phyloP scores from a whole-genome alignment of 2,113 vertebrate species.

The Semnopithecus entellus region DNA sequence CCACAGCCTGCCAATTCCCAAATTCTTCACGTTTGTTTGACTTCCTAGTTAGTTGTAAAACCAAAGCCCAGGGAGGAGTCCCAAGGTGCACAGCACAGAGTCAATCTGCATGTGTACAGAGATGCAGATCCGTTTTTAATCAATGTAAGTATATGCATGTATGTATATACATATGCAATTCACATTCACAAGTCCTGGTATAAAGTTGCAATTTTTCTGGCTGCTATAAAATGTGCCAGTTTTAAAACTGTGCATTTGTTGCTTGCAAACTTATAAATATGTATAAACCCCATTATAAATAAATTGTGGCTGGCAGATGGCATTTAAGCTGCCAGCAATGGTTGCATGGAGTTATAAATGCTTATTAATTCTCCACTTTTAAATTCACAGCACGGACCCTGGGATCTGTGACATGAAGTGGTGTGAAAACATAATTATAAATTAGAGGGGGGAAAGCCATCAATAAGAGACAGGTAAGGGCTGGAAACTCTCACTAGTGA shows the following conservation, averaged over 20 bases:
- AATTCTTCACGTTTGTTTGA: not conserved
- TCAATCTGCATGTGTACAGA: not conserved
- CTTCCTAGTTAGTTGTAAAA: not conserved
- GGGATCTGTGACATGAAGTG: not conserved
- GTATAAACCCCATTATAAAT: slow-evolving; percentile 74
- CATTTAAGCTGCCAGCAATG: slow-evolving; percentile 62
- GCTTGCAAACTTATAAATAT: slow-evolving; percentile 76
- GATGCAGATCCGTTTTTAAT: not conserved
- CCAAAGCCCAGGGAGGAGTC: not conserved
- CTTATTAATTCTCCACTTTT: slow-evolving; percentile 57
- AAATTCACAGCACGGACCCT: not conserved
- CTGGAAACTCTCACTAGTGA: not conserved
- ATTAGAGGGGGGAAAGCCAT: not conserved
- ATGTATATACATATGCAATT: not conserved
- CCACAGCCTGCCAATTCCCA: not conserved
- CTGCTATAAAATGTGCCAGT: slow-evolving; percentile 63
- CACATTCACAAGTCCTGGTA: slow-evolving; percentile 41
- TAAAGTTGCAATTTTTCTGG: slow-evolving; percentile 59
- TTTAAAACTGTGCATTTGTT: slow-evolving; percentile 70
- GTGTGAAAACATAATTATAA: not conserved
- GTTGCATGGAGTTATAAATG: slow-evolving; percentile 5
- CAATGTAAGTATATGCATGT: not conserved
- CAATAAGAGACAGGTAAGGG: not conserved
- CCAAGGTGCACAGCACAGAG: too few species aligned
- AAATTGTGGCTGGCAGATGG: slow-evolving; percentile 63